These are phyloP conservation scores for Cryptocephalus primarius DNA, from an alignment of 2,888 invertebrate species.

Conservation along the genomic window DNA sequence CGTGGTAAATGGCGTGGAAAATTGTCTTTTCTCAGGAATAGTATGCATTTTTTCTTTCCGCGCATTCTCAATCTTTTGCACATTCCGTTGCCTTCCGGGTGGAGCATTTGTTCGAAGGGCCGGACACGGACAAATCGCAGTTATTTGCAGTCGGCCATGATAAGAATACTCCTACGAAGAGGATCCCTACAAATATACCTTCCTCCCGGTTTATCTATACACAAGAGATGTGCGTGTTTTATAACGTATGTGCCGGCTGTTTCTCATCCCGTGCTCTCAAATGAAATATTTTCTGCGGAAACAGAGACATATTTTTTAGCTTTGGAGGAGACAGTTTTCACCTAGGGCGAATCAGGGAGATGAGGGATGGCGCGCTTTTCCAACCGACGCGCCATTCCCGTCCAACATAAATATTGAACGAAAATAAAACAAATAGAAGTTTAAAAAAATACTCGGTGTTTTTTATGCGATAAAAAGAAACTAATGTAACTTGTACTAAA, in stretches of 20 bases:
- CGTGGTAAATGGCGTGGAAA: slow-evolving; percentile 40
- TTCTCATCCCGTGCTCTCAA: slow-evolving; percentile 4
- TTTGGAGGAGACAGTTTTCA: no score
- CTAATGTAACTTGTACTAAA: no score
- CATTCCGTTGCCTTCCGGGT: slow-evolving; percentile 31
- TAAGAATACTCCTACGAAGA: slow-evolving; percentile 26
- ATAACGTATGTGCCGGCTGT: slow-evolving; percentile 8
- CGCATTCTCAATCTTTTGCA: slow-evolving; percentile 36
- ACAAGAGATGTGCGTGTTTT: slow-evolving; percentile 8
- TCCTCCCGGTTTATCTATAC: no score
- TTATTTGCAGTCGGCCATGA: slow-evolving; percentile 38
- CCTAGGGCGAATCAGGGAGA: no score
- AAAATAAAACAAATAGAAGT: no score
- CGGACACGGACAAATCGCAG: slow-evolving; percentile 39
- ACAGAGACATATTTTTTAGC: no score
- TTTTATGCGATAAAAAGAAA: no score
- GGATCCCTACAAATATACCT: no score
- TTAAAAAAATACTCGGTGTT: no score
- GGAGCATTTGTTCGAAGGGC: neutral
- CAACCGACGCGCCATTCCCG: no score
- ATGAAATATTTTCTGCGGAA: neutral
- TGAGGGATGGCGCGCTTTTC: no score
- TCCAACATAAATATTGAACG: no score
- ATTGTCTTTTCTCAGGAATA: slow-evolving; percentile 34
- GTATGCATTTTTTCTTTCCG: slow-evolving; percentile 34